phyloP scores from a whole-genome alignment of 2,113 vertebrate genomes.

The Cheirogaleus medius region DNA sequence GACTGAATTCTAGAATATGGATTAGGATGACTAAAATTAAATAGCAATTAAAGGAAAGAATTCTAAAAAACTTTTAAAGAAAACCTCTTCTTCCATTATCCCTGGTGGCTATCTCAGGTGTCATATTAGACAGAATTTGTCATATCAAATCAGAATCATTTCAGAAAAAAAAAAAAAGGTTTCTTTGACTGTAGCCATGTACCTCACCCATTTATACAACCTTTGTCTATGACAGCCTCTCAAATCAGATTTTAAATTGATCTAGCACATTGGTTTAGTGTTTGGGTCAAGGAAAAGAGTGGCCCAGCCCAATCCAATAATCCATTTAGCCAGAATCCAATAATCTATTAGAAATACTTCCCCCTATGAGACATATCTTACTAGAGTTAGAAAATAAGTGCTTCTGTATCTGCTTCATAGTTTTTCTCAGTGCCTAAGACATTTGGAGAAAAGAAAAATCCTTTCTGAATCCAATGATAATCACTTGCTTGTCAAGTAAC shows the following conservation, averaged over 20 bases:
- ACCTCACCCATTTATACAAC: not conserved
- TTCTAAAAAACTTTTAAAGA: not conserved
- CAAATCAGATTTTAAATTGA: not conserved
- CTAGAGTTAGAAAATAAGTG: not conserved
- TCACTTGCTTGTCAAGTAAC: not conserved
- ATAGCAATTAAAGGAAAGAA: not conserved
- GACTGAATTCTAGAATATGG: conserved; percentile 13
- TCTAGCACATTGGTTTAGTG: not conserved
- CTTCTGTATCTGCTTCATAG: not conserved
- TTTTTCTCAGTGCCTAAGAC: not conserved
- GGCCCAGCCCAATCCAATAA: not conserved
- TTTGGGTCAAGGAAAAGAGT: not conserved
- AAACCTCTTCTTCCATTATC: not conserved
- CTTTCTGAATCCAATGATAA: not conserved
- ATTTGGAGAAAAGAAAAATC: not conserved
- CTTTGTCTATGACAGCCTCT: not conserved
- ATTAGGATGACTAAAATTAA: conserved; percentile 14
- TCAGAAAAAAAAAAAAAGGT: not conserved
- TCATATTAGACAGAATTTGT: too few relatives aligned
- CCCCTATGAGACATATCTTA: not conserved
- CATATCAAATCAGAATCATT: not conserved
- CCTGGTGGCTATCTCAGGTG: not conserved
- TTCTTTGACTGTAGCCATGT: not conserved
- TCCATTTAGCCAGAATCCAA: not conserved
- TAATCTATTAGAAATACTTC: not conserved